phyloP scores from a whole-genome alignment of 2,888 invertebrate species.

The Poecilobothrus nobilitatus region DNA sequence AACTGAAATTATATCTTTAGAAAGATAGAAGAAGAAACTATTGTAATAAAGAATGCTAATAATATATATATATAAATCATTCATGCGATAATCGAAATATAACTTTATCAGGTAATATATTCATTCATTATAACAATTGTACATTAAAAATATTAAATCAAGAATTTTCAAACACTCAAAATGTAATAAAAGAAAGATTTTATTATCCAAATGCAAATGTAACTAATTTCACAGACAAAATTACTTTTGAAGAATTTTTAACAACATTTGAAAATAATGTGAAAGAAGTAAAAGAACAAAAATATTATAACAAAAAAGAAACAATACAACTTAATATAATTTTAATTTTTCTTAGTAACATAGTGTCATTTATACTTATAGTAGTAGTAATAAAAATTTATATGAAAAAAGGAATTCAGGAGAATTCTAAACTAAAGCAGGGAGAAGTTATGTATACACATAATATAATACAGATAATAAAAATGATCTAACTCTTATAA shows the following conservation, averaged over 20 bases:
- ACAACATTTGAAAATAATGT: neutral
- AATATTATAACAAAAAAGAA: too few relatives aligned
- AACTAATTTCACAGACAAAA: neutral
- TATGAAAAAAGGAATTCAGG: too few relatives aligned
- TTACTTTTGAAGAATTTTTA: neutral
- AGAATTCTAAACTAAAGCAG: too few relatives aligned
- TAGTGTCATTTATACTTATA: too few relatives aligned
- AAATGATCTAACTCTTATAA: too few relatives aligned
- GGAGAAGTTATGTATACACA: too few relatives aligned
- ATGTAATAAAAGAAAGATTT: slow-evolving; percentile 14
- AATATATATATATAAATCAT: slow-evolving; percentile 13
- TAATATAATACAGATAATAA: too few relatives aligned
- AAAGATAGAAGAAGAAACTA: slow-evolving; percentile 8
- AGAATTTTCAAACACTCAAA: slow-evolving; percentile 12
- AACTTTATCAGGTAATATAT: slow-evolving; percentile 12
- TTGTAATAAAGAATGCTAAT: slow-evolving; percentile 15
- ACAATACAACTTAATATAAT: too few relatives aligned
- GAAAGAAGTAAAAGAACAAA: neutral
- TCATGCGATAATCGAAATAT: slow-evolving; percentile 17
- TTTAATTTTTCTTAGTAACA: too few relatives aligned
- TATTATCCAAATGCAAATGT: slow-evolving; percentile 9
- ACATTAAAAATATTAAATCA: slow-evolving; percentile 13
- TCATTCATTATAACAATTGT: slow-evolving; percentile 12
- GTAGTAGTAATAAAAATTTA: too few relatives aligned
- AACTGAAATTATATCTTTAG: slow-evolving; percentile 14